phyloP scores from a whole-genome alignment of 2,888 invertebrate species.

The Panopea generosa region DNA sequence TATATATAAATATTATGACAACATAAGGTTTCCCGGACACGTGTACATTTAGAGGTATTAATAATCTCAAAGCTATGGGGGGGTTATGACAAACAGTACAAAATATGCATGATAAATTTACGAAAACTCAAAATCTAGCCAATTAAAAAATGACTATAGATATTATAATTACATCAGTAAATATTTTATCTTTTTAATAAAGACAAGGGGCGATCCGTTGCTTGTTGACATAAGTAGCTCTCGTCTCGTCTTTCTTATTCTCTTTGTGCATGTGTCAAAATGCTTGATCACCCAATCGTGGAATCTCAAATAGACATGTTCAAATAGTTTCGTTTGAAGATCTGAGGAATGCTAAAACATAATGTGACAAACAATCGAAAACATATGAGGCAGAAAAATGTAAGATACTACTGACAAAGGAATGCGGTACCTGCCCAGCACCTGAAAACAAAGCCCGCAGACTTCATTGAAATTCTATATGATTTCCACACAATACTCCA shows the following conservation, averaged over 20 bases:
- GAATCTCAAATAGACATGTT: constrained; percentile 26
- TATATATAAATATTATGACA: too few relatives aligned
- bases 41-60: too few relatives aligned
- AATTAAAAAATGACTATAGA: too few relatives aligned
- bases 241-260: constrained; percentile 33
- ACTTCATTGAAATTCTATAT: neutral
- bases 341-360: constrained; percentile 39
- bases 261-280: constrained; percentile 51
- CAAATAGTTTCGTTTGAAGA: constrained; percentile 45
- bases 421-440: constrained; percentile 42
- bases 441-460: constrained; percentile 39
- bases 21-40: too few relatives aligned
- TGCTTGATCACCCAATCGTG: constrained; percentile 46
- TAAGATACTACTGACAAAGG: constrained; percentile 46
- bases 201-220: neutral
- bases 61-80: too few relatives aligned
- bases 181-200: too few relatives aligned
- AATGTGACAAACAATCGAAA: constrained; percentile 50
- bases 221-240: too few relatives aligned
- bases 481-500: neutral
- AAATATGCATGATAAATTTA: too few relatives aligned
- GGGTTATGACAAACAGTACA: too few relatives aligned
- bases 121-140: too few relatives aligned
- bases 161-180: too few relatives aligned
- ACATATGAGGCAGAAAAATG: constrained; percentile 52